phyloP scores from a whole-genome alignment of 2,888 invertebrate genomes.

The Apamea crenata region DNA sequence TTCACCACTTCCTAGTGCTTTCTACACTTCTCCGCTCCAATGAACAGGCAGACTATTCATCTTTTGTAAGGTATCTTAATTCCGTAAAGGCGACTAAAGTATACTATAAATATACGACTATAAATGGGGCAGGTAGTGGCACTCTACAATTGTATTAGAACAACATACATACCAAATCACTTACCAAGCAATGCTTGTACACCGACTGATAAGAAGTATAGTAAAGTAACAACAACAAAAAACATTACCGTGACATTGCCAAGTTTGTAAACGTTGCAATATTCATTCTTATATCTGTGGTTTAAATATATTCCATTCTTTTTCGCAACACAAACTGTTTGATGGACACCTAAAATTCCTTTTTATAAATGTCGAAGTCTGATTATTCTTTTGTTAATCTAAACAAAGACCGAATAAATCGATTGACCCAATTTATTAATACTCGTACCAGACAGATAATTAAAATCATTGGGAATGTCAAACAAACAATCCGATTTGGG shows the following conservation, averaged over 20 bases:
- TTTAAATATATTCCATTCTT: constrained; percentile 3
- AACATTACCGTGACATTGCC: constrained; percentile 32
- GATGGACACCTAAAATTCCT: neutral
- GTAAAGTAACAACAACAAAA: constrained; percentile 8
- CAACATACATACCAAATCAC: neutral
- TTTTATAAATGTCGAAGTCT: constrained; percentile 19
- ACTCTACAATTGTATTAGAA: neutral
- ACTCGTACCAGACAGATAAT: constrained; percentile 14
- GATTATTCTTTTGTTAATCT: constrained; percentile 28
- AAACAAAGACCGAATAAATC: constrained; percentile 10
- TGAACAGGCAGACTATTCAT: neutral
- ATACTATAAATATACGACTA: no score
- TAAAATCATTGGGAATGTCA: constrained; percentile 22
- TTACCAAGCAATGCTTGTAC: neutral
- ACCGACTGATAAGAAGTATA: neutral
- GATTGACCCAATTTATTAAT: constrained; percentile 28
- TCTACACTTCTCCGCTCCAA: constrained; percentile 4
- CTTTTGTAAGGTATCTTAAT: constrained; percentile 18
- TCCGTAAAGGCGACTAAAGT: neutral
- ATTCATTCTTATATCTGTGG: no score
- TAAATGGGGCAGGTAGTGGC: neutral
- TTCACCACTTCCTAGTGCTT: neutral
- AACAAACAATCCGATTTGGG: constrained; percentile 41
- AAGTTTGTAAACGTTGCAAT: constrained; percentile 16
- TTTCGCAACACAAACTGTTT: constrained; percentile 22